Base-by-base conservation (phyloP, 2,888 invertebrate genomes). In the Drosophila monieri region DNA sequence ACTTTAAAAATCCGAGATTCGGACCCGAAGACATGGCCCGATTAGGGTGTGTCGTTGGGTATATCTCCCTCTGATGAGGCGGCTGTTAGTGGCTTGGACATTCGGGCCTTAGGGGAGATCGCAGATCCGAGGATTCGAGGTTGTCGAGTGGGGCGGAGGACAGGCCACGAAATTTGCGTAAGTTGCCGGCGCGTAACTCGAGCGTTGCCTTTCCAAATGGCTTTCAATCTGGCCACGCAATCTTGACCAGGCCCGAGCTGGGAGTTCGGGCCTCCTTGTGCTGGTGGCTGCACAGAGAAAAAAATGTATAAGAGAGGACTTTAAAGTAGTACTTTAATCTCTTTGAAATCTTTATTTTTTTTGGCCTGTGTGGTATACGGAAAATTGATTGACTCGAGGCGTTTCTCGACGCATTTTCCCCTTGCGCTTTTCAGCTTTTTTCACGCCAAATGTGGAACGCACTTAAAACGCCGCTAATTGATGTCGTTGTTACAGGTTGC, bases 401-500 rank as follows among this genome's bases (percentile, higher is more conserved):
- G 81, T 78, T 84, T 83, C 74, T 61, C 72, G 73, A 84, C 81
- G 84, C 84, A 84, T 80, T 75, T 71, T 76, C 54, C 62, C 60
- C 47, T 53, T 62, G 64, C 66, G 58, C 61, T 78, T 72, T 77
- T 72, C 55, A 56, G 74, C 75, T 55, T 74, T 77, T 56, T 81
- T 87, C 85, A 73, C 88, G 81, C 83, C 88, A 77, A 83, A 80
- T 80, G 80, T 68, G 80, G 73, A 57, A 54, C 72, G 76, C 88
- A 88, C 80, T 84, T 76, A 85, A 85, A 85, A 73, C 69, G 69
- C 65, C 78, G 87, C 88, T 85, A 88, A 85, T 85, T 88, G 85
- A 85, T 86, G 87, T 85, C 81, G 86, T 41, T 32, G 70, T 58
- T 59, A 44, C 71, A 67, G 56, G 54, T 78, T 73, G 62, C 58